Evolutionary conservation across 2,797 vertebrate genomes (phyloP), one percentile per base, ranked within the genome.

Genomic region (Cygnus olor): DNA sequence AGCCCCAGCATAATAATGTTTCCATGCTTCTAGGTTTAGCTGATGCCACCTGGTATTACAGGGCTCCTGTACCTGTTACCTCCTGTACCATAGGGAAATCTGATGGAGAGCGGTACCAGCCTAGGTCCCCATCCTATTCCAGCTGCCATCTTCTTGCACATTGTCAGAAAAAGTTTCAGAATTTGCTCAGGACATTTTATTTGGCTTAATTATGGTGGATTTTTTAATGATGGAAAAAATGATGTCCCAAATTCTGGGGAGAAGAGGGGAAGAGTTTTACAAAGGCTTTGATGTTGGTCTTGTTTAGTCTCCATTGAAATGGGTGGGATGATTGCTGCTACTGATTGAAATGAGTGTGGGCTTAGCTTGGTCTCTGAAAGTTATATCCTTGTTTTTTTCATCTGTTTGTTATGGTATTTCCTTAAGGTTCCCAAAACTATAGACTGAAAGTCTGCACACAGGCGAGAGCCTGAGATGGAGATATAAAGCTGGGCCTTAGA

Each of bases 61-160:
- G 65, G 16, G 49, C 34, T 69, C 38, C 60, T 73, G 22, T 30
- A 47, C 47, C 11, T 71, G 70, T 42, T 42, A 42, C 40, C 40
- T 42, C 40, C 40, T 15, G 40, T 42, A 42, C 40, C 40, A 42
- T 14, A 42, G 40, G 40, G 40, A 42, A 42, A 14, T 42, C 40
- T 0, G 2, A 16, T 13, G 38, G 38, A 42, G 18, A 68, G 3
- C 0, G 1, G 24, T 18, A 51, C 42, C 25, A 60, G 22, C 25
- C 44, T 0, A 0, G 10, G 18, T 10, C 14, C 11, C 11, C 42
- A 27, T 81, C 56, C 49, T 64, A 1, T 42, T 81, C 61, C 36
- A 69, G 14, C 30, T 60, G 61, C n/a, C 20, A 16, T 45, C 56
- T 64, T 90, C 24, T 22, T 38, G 42, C 36, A 61, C 0, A 0